Conservation (phyloP, 2,113 vertebrate species). For the Sinocyclocheilus maitianheensis region DNA sequence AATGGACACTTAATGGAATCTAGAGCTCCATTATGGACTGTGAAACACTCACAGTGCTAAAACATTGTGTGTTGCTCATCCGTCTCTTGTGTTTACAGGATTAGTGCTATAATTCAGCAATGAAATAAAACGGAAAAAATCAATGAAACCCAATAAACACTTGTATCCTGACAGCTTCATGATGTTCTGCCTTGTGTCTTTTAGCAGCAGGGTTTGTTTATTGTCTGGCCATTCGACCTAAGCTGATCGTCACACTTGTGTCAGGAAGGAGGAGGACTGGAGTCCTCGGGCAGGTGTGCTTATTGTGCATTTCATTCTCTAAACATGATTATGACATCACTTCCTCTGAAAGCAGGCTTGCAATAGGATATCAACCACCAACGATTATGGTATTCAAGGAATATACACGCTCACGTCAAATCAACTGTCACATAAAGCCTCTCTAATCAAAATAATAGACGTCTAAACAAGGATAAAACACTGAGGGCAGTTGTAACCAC, state of each 20-base stretch:
- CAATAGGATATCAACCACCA: neutral
- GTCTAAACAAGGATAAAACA: neutral
- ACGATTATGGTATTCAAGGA: neutral
- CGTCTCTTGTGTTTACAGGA: neutral
- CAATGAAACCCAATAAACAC: conserved; percentile 21
- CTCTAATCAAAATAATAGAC: conserved; percentile 15
- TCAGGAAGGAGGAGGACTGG: conserved; percentile 17
- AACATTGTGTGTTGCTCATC: neutral
- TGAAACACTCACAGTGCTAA: neutral
- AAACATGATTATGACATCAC: conserved; percentile 72
- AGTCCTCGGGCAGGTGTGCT: conserved; percentile 77
- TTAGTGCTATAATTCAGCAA: conserved; percentile 19
- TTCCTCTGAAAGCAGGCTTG: conserved; percentile 62
- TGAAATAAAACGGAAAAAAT: neutral
- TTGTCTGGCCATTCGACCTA: conserved; percentile 66
- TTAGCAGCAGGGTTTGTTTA: conserved; percentile 62
- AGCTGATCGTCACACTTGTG: conserved; percentile 62
- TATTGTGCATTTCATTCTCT: conserved; percentile 64
- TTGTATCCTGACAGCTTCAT: conserved; percentile 57
- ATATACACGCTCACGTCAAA: neutral
- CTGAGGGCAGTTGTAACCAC: neutral
- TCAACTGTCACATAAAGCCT: neutral
- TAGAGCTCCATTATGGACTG: neutral
- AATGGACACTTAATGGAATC: neutral
- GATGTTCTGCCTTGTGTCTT: conserved; percentile 38